A percentile compares a stretch with the other conserved stretches of the same genome.
phyloP scores from a whole-genome alignment of 2,113 vertebrate genomes.

The Scopus umbretta region DNA sequence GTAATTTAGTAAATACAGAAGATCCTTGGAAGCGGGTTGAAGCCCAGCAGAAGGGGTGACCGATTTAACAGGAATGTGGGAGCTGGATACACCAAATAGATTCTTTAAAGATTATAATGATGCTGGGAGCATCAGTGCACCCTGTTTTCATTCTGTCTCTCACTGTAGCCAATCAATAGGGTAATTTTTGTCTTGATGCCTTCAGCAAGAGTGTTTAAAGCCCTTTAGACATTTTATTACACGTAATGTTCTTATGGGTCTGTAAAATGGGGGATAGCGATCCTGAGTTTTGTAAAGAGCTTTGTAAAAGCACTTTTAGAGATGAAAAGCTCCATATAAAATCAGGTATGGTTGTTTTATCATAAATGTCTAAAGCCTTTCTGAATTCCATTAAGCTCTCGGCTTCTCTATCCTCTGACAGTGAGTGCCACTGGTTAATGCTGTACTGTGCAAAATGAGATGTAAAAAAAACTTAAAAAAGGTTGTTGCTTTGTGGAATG shows the following conservation, averaged over 20 bases:
- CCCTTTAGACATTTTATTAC: constrained; percentile 20
- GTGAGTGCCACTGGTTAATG: neutral
- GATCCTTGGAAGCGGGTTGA: neutral
- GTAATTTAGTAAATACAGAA: neutral
- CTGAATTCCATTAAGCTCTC: constrained; percentile 20
- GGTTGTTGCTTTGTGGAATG: neutral
- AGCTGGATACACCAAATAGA: neutral
- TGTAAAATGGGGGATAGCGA: neutral
- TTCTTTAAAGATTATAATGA: neutral
- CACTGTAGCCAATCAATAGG: neutral
- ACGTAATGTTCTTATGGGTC: neutral
- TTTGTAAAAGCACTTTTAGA: constrained; percentile 26
- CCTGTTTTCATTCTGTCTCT: neutral
- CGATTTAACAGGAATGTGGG: neutral
- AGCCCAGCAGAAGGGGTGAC: neutral
- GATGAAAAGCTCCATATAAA: constrained; percentile 30
- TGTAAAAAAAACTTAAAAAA: neutral
- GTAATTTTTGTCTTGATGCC: constrained; percentile 13
- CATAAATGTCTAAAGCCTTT: constrained; percentile 14
- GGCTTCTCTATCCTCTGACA: neutral
- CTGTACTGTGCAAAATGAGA: neutral
- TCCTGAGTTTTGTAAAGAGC: constrained; percentile 26
- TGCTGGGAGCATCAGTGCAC: neutral
- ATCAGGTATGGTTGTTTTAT: constrained; percentile 25
- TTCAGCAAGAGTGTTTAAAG: constrained; percentile 9